Base-by-base conservation (phyloP, 1,140 invertebrate genomes). In the Bombus terrestris region DNA sequence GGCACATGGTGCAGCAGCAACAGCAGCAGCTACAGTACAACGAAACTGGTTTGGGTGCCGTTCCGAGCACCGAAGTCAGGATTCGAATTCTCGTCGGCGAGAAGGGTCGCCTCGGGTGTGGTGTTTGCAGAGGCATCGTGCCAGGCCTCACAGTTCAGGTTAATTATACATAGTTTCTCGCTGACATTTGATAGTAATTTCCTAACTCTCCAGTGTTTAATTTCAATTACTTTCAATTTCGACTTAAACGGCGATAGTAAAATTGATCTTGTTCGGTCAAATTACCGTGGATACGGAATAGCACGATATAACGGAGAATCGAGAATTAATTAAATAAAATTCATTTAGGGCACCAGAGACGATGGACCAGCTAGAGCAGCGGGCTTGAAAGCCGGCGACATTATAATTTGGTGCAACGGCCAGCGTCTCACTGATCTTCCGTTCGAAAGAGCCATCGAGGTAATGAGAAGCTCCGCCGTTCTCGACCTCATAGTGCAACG, bases 361-460 rank as follows among this genome's bases (percentile, higher is more conserved):
- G 97, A 97, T 3, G 98, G 98, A 47, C 97, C 99, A 76, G 98
- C 98, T 0, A 95, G 97, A 78, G 97, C 98, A 87, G 97, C 98
- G 5, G 98, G 98, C 0, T 94, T 99, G 18, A 96, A 98, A 92
- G 97, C 98, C 1, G 98, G 98, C 2, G 98, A 99, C 94, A 98
- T 99, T 93, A 98, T 99, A 72, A 93, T 99, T 35, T 97, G 97
- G 91, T 99, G 98, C 94, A 99, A 99, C 93, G 98, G 98, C 1
- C 94, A 95, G 57, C 91, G 94, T 22, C 86, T 95, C 41, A 95
- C 93, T 32, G 94, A 95, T 88, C 83, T 95, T 69, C 94, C 94
- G 3, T 95, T 95, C 83, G 94, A 95, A 41, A 86, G 93, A n/a
- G 94, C 94, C 6, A 95, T 95, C 81, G 94, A 95, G 76, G 89